Percentiles rank a stretch among this genome's conserved stretches.
Evolutionary conservation across 2,797 vertebrate species (phyloP).

Genomic region (Gambelia wislizenii): DNA sequence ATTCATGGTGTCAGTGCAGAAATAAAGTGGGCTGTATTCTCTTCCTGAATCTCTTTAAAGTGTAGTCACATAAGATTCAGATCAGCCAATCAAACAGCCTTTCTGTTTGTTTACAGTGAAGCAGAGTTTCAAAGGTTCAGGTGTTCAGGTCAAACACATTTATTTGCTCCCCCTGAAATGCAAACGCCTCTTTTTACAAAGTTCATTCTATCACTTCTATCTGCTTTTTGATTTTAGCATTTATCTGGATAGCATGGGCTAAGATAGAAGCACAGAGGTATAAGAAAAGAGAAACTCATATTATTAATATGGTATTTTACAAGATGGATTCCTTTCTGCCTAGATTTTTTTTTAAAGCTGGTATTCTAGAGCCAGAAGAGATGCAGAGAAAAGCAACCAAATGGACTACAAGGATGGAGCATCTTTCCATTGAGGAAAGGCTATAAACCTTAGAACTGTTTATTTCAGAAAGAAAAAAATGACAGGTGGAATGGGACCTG

Average conservation of each 20-base stretch:
- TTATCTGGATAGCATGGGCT: background rate
- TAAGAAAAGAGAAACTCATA: background rate
- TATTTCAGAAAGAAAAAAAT: too few relatives aligned
- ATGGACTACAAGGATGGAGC: background rate
- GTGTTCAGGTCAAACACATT: background rate
- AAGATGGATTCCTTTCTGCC: background rate
- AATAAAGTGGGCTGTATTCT: background rate
- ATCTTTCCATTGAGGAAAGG: background rate
- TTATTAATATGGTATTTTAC: background rate
- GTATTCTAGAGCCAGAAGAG: background rate
- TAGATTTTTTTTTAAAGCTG: background rate
- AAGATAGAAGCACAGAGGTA: background rate
- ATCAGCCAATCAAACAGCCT: background rate
- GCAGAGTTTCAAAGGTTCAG: background rate
- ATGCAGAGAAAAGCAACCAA: background rate
- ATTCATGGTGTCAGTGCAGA: background rate
- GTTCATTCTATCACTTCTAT: background rate
- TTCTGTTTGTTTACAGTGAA: background rate
- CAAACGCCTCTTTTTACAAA: background rate
- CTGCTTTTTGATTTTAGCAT: background rate
- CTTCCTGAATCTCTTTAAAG: constrained; percentile 18
- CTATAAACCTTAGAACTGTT: background rate
- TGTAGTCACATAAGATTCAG: background rate
- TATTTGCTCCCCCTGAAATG: accelerated
- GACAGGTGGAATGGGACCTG: background rate